These are phyloP conservation scores for Cyaniris semiargus DNA, from an alignment of 2,888 invertebrate species.

Conservation along the genomic window DNA sequence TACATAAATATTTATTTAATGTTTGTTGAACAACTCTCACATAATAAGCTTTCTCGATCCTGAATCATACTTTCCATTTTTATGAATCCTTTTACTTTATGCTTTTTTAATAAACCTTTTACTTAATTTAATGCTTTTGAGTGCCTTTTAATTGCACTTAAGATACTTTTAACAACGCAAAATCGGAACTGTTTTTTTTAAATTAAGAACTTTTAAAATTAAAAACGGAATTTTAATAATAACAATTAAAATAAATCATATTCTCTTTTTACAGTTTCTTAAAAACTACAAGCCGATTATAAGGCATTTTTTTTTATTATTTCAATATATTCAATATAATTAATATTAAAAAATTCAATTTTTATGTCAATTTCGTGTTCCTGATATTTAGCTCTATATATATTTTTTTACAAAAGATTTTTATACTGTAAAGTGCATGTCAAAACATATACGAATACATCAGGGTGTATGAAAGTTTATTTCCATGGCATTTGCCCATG, in stretches of 20 bases:
- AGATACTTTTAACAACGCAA: neutral
- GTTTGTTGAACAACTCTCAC: neutral
- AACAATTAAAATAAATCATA: neutral
- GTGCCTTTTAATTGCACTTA: neutral
- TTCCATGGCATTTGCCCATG: neutral
- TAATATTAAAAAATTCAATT: too few species aligned
- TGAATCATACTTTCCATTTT: slow-evolving; percentile 24
- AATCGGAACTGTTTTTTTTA: neutral
- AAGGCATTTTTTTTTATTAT: too few species aligned
- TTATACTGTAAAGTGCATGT: too few species aligned
- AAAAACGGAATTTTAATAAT: too few species aligned
- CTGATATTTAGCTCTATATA: too few species aligned
- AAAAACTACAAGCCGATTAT: too few species aligned
- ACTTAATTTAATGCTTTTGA: neutral
- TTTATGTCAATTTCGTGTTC: too few species aligned
- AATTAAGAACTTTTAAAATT: neutral
- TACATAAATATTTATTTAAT: slow-evolving; percentile 17
- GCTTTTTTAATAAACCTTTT: neutral
- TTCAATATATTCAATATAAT: too few species aligned
- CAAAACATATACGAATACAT: too few species aligned
- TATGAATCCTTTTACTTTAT: slow-evolving; percentile 13
- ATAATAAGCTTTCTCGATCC: slow-evolving; percentile 17
- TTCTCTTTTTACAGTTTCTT: neutral
- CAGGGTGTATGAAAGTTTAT: neutral
- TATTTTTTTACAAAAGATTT: too few species aligned